A percentile compares a stretch with the other conserved stretches of the same genome.
phyloP scores from a whole-genome alignment of 2,888 invertebrate species.

The Xanthia togata region DNA sequence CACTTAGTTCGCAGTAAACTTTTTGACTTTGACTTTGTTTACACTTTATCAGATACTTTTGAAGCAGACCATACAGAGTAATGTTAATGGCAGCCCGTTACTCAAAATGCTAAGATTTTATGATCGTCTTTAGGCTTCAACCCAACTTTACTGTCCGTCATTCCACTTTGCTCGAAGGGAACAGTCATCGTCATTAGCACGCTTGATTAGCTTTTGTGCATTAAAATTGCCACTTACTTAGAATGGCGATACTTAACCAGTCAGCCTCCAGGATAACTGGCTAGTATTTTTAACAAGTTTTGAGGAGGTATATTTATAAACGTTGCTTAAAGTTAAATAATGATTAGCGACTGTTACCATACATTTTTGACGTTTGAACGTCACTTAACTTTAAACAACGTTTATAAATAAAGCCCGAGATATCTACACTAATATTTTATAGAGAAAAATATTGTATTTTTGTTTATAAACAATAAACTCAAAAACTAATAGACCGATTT shows the following conservation, averaged over 20 bases:
- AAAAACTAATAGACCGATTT: no score
- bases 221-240: constrained; percentile 28
- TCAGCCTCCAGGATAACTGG: neutral
- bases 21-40: no score
- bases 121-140: constrained; percentile 16
- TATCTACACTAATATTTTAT: no score
- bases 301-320: no score
- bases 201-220: constrained; percentile 39
- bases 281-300: neutral
- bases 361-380: no score
- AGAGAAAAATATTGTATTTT: no score
- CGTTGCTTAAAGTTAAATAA: no score
- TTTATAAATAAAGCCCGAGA: no score
- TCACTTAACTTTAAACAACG: no score
- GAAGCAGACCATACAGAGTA: neutral
- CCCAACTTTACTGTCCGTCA: constrained; percentile 23
- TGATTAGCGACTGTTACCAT: no score
- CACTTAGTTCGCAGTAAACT: no score
- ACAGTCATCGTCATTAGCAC: constrained; percentile 46
- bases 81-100: constrained; percentile 59
- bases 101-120: constrained; percentile 49
- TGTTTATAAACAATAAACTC: no score
- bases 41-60: neutral
- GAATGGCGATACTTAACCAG: neutral
- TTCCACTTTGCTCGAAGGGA: constrained; percentile 25